phyloP scores from a whole-genome alignment of 2,888 invertebrate genomes.

The Acleris sparsana region DNA sequence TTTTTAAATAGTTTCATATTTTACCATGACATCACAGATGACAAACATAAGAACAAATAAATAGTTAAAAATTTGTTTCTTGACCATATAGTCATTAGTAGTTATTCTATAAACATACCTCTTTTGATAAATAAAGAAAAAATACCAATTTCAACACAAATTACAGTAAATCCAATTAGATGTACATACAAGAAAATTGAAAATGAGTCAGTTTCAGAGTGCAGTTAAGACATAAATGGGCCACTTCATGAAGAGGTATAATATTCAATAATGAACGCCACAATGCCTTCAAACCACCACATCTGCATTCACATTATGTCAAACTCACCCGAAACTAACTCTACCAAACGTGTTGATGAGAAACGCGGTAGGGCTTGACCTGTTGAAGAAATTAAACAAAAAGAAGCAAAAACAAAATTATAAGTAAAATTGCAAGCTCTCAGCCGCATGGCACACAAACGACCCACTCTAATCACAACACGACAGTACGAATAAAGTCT shows the following conservation, averaged over 20 bases:
- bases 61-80: neutral
- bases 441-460: conserved; percentile 65
- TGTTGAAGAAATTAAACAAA: conserved; percentile 87
- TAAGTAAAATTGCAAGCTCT: conserved; percentile 70
- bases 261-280: conserved; percentile 74
- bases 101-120: conserved; percentile 3
- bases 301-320: conserved; percentile 78
- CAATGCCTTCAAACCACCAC: conserved; percentile 81
- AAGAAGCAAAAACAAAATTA: conserved; percentile 74
- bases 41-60: neutral
- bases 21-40: neutral
- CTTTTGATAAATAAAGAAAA: conserved; percentile 5
- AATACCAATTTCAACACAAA: conserved; percentile 1
- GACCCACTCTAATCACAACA: conserved; percentile 63
- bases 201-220: conserved; percentile 80
- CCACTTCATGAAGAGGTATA: conserved; percentile 67
- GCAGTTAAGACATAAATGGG: conserved; percentile 77
- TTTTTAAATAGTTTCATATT: too few relatives aligned
- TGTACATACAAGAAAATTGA: conserved; percentile 46
- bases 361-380: conserved; percentile 88
- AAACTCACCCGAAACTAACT: conserved; percentile 89
- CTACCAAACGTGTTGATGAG: conserved; percentile 88
- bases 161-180: conserved; percentile 22
- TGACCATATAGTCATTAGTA: neutral
- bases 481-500: conserved; percentile 21